Percentiles rank a stretch among this genome's conserved stretches.
phyloP scores from a whole-genome alignment of 2,797 vertebrate genomes.

The Parauchenoglanis ngamensis region DNA sequence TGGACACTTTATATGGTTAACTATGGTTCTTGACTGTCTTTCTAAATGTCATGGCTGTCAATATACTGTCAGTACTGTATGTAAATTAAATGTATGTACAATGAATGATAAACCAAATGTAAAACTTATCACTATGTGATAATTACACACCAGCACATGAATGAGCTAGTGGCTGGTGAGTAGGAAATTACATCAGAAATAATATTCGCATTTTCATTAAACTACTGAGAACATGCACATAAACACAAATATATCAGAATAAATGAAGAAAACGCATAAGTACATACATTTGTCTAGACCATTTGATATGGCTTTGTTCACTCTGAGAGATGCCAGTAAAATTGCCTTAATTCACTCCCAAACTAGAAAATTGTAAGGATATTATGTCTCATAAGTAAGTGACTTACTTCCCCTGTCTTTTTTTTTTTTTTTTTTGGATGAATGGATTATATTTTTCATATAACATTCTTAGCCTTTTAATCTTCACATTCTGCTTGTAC shows the following conservation, averaged over 20 bases:
- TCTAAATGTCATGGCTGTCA: neutral
- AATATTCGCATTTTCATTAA: neutral
- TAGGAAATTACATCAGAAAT: neutral
- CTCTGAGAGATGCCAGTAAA: neutral
- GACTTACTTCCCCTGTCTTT: neutral
- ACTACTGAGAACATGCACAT: neutral
- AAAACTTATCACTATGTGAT: neutral
- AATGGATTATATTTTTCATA: neutral
- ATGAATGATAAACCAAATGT: neutral
- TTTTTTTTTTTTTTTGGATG: neutral
- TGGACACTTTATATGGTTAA: neutral
- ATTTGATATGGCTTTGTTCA: neutral
- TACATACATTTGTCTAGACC: neutral
- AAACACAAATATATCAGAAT: neutral
- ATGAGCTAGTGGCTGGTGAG: neutral
- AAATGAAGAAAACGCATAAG: constrained; percentile 7
- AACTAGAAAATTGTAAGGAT: neutral
- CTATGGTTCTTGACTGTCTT: neutral
- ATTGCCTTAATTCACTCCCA: neutral
- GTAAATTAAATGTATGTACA: neutral
- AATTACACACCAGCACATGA: neutral
- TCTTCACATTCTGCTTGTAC: neutral
- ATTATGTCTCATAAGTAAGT: neutral
- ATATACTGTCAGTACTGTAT: neutral
- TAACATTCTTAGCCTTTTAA: neutral